phyloP scores from a whole-genome alignment of 2,888 invertebrate species.

The Parnassius mnemosyne region DNA sequence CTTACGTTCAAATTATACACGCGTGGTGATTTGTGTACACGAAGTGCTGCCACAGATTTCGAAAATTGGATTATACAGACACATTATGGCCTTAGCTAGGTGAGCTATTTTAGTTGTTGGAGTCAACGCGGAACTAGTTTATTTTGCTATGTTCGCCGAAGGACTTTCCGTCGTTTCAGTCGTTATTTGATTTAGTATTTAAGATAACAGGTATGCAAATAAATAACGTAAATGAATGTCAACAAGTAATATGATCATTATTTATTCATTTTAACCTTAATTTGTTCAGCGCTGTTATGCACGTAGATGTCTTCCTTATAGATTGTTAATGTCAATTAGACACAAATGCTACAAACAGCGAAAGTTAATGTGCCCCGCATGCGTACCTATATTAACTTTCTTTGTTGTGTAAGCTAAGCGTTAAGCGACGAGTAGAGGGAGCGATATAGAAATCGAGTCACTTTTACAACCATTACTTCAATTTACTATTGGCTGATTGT shows the following conservation, averaged over 20 bases:
- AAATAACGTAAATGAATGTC: conserved; percentile 26
- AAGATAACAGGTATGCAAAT: conserved; percentile 45
- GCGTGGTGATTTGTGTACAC: conserved; percentile 66
- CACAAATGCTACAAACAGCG: conserved; percentile 62
- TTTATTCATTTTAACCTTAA: conserved; percentile 26
- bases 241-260: conserved; percentile 11
- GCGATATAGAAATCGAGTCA: conserved; percentile 72
- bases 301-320: conserved; percentile 8
- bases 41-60: conserved; percentile 68
- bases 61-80: conserved; percentile 79
- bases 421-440: conserved; percentile 70
- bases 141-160: conserved; percentile 68
- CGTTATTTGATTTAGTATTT: conserved; percentile 47
- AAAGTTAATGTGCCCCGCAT: conserved; percentile 72
- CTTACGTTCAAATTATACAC: conserved; percentile 45
- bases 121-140: conserved; percentile 78
- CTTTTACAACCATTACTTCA: conserved; percentile 60
- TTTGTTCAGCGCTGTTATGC: conserved; percentile 5
- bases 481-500: conserved; percentile 40
- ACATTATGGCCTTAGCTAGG: conserved; percentile 81
- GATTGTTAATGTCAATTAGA: conserved; percentile 28
- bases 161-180: conserved; percentile 62
- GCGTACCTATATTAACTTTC: conserved; percentile 67
- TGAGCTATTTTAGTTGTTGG: conserved; percentile 79
- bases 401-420: conserved; percentile 78